Conservation (phyloP, 2,113 vertebrate species). For the Cottus gobio region DNA sequence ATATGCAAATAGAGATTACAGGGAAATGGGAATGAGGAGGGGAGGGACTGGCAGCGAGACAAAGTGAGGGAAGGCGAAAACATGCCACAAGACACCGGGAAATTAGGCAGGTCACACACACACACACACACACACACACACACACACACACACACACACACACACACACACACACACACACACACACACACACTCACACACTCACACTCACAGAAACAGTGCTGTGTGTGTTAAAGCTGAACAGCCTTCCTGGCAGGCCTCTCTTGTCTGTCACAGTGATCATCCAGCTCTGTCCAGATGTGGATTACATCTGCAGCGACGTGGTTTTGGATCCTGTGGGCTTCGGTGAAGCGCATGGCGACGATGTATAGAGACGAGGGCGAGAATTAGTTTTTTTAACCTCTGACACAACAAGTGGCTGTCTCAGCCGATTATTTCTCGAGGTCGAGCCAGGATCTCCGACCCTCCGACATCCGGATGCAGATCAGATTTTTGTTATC, state of each 20-base stretch:
- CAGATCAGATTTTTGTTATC: neutral
- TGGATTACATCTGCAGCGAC: constrained; percentile 71
- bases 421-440: neutral
- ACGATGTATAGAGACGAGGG: neutral
- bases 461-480: neutral
- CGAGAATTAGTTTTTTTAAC: neutral
- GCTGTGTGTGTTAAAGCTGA: neutral
- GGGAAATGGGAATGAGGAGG: constrained; percentile 1
- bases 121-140: neutral
- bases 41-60: constrained; percentile 19
- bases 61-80: constrained; percentile 16
- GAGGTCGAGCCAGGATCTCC: neutral
- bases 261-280: constrained; percentile 45
- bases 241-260: constrained; percentile 30
- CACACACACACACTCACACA: too few species aligned
- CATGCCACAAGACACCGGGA: constrained; percentile 33
- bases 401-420: neutral
- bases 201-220: neutral
- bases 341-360: neutral
- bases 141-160: neutral
- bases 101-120: constrained; percentile 19
- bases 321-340: constrained; percentile 43
- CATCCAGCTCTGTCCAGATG: constrained; percentile 54
- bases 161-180: too few species aligned
- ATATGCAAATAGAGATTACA: constrained; percentile 41